Base-by-base conservation (phyloP, 2,888 invertebrate genomes). In the Tethea ocularis region DNA sequence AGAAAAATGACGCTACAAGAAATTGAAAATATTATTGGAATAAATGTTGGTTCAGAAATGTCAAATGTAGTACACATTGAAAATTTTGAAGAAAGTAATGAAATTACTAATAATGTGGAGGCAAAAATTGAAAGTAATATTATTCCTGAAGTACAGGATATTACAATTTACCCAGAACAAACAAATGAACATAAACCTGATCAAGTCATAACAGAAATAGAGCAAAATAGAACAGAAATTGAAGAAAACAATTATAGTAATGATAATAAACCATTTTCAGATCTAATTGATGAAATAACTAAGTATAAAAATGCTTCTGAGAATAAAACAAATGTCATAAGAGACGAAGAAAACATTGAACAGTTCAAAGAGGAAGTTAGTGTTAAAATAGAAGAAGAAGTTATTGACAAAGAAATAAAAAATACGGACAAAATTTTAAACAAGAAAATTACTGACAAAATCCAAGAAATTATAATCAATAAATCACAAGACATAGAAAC, bases 191-290 rank as follows among this genome's bases (percentile, higher is more conserved):
- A 57, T 15, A 51, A 58, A 57, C 56, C 29, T 33, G 53, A 46
- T 46, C 10, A 10, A 46, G 0, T 46, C 3, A n/a, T 17, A 46
- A 20, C 8, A 7, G 58, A 54, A 11, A 56, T 52, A 5, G 71
- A 71, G 36, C 55, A 57, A 23, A 57, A 63, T 51, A 52, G 59
- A 62, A 26, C 38, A 56, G 26, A 63, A 33, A 7, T 13, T 13
- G 33, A 33, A 33, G 33, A 13, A 33, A 33, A 33, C 33, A 33
- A 33, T 38, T 66, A 58, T 23, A 64, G 68, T 26, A 73, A 72
- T 13, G 77, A 80, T 63, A 79, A 78, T 36, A 78, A 82, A 66
- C 77, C 78, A 1, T 77, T 77, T 57, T 75, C 76, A 13, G 65
- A 78, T 56, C 53, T 77, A 8, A 73, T 77, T 61, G 71, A 78